Percentiles rank a stretch among this genome's conserved stretches.
Conservation (phyloP, 1,140 invertebrate genomes). For the Drosophila setifemur region DNA sequence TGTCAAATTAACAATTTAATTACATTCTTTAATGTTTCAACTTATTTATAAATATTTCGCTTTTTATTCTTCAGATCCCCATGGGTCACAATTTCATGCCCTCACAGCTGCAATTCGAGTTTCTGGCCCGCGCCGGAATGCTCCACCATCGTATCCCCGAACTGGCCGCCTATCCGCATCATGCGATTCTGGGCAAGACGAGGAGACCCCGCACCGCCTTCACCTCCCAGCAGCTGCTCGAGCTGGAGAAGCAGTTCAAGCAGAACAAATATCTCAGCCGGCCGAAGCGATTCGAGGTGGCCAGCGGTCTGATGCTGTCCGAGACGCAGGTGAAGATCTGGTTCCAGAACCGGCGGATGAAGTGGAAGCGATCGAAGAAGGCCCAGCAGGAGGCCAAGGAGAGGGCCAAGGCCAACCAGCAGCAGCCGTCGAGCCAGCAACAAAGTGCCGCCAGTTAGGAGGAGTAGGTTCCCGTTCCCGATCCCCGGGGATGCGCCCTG, state of each 20-base stretch:
- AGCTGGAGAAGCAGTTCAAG: slow-evolving; percentile 98
- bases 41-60: too few relatives aligned
- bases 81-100: slow-evolving; percentile 83
- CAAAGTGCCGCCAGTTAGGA: slow-evolving; percentile 56
- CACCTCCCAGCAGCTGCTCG: slow-evolving; percentile 98
- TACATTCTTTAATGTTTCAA: too few relatives aligned
- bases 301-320: slow-evolving; percentile 97
- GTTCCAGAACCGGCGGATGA: slow-evolving; percentile 98
- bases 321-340: slow-evolving; percentile 99
- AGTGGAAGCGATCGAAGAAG: slow-evolving; percentile 97
- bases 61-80: slow-evolving; percentile 48
- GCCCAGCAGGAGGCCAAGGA: slow-evolving; percentile 89
- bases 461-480: too few relatives aligned
- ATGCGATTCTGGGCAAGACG: slow-evolving; percentile 96
- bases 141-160: slow-evolving; percentile 91
- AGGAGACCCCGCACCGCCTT: slow-evolving; percentile 98
- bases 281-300: slow-evolving; percentile 99
- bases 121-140: slow-evolving; percentile 92
- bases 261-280: slow-evolving; percentile 99
- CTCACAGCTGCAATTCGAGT: slow-evolving; percentile 92
- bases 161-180: slow-evolving; percentile 84
- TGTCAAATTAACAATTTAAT: too few relatives aligned
- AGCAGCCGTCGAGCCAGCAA: slow-evolving; percentile 63
- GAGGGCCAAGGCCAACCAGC: slow-evolving; percentile 72
- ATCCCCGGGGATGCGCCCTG: slow-evolving; percentile 4